These are phyloP conservation scores for Parazoanthus swiftii DNA, from an alignment of 92 coral and sea anemone species.

Conservation along the genomic window DNA sequence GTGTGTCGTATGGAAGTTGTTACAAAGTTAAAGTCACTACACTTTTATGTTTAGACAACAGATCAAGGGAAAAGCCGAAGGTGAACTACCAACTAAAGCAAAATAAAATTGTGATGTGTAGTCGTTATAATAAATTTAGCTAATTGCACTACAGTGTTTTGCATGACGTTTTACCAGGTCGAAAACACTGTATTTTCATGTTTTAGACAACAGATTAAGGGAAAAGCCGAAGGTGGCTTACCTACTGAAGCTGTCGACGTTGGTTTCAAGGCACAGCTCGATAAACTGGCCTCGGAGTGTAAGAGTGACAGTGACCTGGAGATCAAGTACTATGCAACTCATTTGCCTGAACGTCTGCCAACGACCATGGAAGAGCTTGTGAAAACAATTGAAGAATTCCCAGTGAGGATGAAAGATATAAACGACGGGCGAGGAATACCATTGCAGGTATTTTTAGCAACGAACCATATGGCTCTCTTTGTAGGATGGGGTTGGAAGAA, in stretches of 20 bases:
- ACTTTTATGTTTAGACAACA: not conserved
- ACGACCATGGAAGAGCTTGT: constrained; percentile 45
- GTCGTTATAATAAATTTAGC: too few species aligned
- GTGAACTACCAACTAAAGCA: not conserved
- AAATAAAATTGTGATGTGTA: too few species aligned
- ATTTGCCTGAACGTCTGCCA: constrained; percentile 42
- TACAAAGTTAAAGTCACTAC: too few species aligned
- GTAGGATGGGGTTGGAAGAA: too few species aligned
- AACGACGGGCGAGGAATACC: constrained; percentile 48
- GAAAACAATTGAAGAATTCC: constrained; percentile 41
- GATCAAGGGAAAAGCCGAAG: not conserved
- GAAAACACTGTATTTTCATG: too few species aligned
- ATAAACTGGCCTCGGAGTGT: constrained; percentile 41
- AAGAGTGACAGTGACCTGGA: not conserved
- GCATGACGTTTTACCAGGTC: too few species aligned
- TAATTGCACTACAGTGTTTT: too few species aligned
- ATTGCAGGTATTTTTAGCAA: constrained; percentile 16
- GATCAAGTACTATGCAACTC: constrained; percentile 53
- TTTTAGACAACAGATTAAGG: not conserved
- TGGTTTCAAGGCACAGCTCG: constrained; percentile 42
- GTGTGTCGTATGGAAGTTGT: too few species aligned
- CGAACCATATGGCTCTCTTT: not conserved
- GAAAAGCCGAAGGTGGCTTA: too few species aligned
- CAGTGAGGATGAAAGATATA: constrained; percentile 22
- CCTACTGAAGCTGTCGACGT: not conserved